Conservation (phyloP, 2,113 vertebrate genomes). For the Steatornis caripensis region DNA sequence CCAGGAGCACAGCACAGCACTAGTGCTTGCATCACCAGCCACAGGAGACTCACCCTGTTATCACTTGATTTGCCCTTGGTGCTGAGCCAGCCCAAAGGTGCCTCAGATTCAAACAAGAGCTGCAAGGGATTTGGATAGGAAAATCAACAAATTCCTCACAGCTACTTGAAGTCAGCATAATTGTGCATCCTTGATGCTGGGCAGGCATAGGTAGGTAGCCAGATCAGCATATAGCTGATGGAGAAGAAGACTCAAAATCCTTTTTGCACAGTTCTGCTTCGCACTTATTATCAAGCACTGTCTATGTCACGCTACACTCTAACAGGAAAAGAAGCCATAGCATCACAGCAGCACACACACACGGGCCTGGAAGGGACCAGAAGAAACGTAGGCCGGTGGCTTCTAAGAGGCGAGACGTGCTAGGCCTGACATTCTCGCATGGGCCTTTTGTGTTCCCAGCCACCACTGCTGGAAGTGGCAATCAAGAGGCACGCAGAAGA, state of each 20-base stretch:
- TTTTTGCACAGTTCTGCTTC: neutral
- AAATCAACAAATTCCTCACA: neutral
- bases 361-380: neutral
- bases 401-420: neutral
- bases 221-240: neutral
- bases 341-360: neutral
- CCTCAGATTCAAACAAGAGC: neutral
- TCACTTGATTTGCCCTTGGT: neutral
- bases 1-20: neutral
- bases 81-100: neutral
- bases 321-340: neutral
- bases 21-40: neutral
- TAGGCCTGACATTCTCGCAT: fast-evolving
- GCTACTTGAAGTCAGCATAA: neutral
- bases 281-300: neutral
- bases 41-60: neutral
- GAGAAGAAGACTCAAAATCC: neutral
- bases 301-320: neutral
- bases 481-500: neutral
- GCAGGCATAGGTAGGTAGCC: neutral
- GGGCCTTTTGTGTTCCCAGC: neutral
- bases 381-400: neutral
- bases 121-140: neutral
- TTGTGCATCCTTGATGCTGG: neutral
- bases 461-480: neutral